Evolutionary conservation across 1,140 invertebrate genomes (phyloP), one percentile per base, ranked within the genome.

Genomic region (Tetramorium parvispinum): DNA sequence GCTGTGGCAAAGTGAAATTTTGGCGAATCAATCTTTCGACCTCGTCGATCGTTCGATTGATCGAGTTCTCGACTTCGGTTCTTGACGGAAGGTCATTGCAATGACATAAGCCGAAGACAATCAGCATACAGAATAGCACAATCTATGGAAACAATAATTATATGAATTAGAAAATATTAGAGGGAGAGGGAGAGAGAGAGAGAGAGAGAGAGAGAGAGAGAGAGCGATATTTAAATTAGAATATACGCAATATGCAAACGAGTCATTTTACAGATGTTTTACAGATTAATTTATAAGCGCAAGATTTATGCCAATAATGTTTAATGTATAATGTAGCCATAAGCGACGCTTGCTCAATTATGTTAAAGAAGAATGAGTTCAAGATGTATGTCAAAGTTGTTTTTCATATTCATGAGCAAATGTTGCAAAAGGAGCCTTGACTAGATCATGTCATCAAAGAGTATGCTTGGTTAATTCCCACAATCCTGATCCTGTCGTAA

Each of bases 1-100:
- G 93, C 43, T 95, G 94, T 2, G 97, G 96, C 24, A 97, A 89
- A 18, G 93, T 94, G 3, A 96, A 93, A 88, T 97, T 96, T 37
- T 94, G 93, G 85, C 95, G 91, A 6, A 97, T 92, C 78, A 97
- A 95, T 49, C 91, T 95, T 85, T 97, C 96, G 2, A 97, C 96
- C 92, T 96, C 96, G 61, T 96, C 92, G 10, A 97, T 96, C 18
- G 96, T 97, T 87, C 94, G 93, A 86, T 96, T 96, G n/a, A 96
- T 95, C 3, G 94, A 95, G 4, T 77, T 83, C 78, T 95, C 94
- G n/a, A 95, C 93, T 49, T 95, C 93, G 5, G 75, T 61, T 59
- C 78, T 89, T 27, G 93, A 88, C 21, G 93, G 91, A 2, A 93
- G 61, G n/a, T 92, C 92, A 68, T 89, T 85, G n/a, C 88, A 86